phyloP scores from a whole-genome alignment of 2,797 vertebrate genomes.

The Hydrocynus forskahlii region DNA sequence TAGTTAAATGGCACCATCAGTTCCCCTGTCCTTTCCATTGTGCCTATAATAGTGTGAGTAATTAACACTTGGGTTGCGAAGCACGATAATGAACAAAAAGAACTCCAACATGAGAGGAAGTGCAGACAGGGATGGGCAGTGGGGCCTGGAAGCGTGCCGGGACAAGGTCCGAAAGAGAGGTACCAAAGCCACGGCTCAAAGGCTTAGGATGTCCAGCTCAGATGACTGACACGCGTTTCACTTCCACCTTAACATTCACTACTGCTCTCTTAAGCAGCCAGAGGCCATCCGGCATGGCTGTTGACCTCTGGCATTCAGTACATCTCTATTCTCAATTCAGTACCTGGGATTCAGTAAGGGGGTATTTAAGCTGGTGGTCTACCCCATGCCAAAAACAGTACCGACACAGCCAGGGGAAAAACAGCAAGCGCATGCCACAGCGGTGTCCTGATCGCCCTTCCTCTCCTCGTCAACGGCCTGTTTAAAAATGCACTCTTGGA shows the following conservation, averaged over 20 bases:
- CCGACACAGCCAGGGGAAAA: neutral
- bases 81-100: conserved; percentile 38
- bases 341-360: conserved; percentile 29
- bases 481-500: conserved; percentile 53
- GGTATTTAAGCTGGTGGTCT: neutral
- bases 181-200: conserved; percentile 8
- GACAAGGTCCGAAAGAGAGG: neutral
- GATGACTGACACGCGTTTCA: neutral
- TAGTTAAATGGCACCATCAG: conserved; percentile 4
- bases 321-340: conserved; percentile 14
- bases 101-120: neutral
- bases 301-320: neutral
- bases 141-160: neutral
- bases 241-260: conserved; percentile 14
- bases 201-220: conserved; percentile 11
- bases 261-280: neutral
- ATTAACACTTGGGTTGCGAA: conserved; percentile 15
- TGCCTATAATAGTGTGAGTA: neutral
- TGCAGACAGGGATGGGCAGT: neutral
- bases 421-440: conserved; percentile 38
- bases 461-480: conserved; percentile 14
- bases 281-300: neutral
- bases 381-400: conserved; percentile 8
- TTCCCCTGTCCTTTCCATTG: neutral
- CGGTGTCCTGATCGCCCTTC: conserved; percentile 32